phyloP scores from a whole-genome alignment of 2,797 vertebrate species.

The Cryptoblepharus egeriae region DNA sequence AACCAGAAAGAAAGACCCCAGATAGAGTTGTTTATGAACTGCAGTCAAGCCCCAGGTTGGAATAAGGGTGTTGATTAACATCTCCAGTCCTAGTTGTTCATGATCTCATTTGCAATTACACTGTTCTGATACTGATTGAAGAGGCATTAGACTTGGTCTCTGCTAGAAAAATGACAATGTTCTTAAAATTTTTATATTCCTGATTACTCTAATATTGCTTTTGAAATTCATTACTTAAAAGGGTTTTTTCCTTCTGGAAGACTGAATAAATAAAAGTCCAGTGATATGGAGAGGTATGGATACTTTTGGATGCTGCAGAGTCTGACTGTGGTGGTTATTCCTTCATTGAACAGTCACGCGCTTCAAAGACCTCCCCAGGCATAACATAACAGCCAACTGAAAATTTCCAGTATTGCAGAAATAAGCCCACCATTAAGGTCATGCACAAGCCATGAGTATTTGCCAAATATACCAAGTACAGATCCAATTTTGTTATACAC shows the following conservation, averaged over 20 bases:
- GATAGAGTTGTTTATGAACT: not conserved
- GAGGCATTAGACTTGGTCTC: not conserved
- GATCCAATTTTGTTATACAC: too few species aligned
- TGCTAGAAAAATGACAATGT: not conserved
- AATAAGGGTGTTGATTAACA: constrained; percentile 22
- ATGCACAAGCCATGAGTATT: not conserved
- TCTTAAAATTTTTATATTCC: not conserved
- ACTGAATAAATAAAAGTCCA: not conserved
- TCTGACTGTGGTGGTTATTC: not conserved
- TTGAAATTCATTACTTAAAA: not conserved
- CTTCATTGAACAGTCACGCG: not conserved
- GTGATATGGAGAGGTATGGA: not conserved
- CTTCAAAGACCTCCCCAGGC: not conserved
- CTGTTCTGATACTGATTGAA: not conserved
- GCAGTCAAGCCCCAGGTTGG: not conserved
- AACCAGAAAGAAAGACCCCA: constrained; percentile 18
- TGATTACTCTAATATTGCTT: not conserved
- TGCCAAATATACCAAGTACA: not conserved
- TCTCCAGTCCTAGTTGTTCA: not conserved
- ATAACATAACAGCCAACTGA: not conserved
- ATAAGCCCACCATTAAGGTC: too few species aligned
- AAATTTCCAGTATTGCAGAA: not conserved
- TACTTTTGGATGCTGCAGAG: not conserved
- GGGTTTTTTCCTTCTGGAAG: not conserved
- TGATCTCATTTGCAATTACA: not conserved